Conservation (phyloP, 2,888 invertebrate species). For the Hipparchia semele region DNA sequence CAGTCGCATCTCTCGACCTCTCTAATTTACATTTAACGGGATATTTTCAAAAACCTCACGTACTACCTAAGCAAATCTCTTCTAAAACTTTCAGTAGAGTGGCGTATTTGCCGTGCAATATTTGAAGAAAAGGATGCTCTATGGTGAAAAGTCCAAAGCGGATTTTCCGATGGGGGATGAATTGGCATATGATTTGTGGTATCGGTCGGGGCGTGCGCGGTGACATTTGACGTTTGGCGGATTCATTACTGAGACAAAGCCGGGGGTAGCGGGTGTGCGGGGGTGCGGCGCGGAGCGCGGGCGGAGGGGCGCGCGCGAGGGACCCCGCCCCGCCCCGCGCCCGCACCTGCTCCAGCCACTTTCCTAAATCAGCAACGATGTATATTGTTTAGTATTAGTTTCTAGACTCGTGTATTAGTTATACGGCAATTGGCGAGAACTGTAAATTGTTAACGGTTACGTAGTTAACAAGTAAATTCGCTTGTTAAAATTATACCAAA, state of each 20-base stretch:
- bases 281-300: constrained; percentile 34
- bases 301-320: constrained; percentile 49
- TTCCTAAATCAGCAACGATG: constrained; percentile 75
- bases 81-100: constrained; percentile 32
- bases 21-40: constrained; percentile 73
- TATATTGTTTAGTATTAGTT: constrained; percentile 66
- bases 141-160: constrained; percentile 47
- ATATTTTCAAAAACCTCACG: constrained; percentile 70
- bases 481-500: too few relatives aligned
- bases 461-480: too few relatives aligned
- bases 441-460: too few relatives aligned
- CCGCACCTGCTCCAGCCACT: constrained; percentile 61
- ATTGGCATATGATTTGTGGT: constrained; percentile 66
- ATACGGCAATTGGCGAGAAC: constrained; percentile 4
- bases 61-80: constrained; percentile 68
- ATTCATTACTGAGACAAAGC: constrained; percentile 81
- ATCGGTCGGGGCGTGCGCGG: constrained; percentile 70
- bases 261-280: constrained; percentile 47
- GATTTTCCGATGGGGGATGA: constrained; percentile 57
- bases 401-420: constrained; percentile 30
- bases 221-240: constrained; percentile 78
- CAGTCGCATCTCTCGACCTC: constrained; percentile 59
- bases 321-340: constrained; percentile 44
- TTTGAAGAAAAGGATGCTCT: constrained; percentile 32
- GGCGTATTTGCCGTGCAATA: constrained; percentile 21